Base-by-base conservation (phyloP, 2,888 invertebrate genomes). In the Conchocele bisecta region DNA sequence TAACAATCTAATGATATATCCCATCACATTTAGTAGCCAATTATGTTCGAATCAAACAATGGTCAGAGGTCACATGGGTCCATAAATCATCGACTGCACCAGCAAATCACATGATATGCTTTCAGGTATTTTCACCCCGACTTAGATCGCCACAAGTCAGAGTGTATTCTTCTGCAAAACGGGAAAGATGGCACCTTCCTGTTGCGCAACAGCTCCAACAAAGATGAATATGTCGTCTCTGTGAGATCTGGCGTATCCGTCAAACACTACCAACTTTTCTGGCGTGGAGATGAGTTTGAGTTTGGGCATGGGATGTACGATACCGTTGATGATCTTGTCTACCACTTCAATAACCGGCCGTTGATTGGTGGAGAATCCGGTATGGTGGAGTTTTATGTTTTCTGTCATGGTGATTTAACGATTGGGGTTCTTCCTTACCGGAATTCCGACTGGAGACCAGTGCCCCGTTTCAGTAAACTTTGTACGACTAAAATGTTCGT, bases 301-400 rank as follows among this genome's bases (percentile, higher is more conserved):
- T 90, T 90, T 82, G 90, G 90, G 20, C 88, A 89, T 79, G 89
- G 87, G n/a, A 81, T 74, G 26, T 90, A 89, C 67, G 66, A 71
- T 31, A 82, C 58, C 20, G 79, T 85, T 5, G 72, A 83, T 24
- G 88, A 88, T 35, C 79, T 90, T 44, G 76, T 86, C 7, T 81
- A 86, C 37, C 90, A 90, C 73, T 89, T 90, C 70, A 77, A 79
- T 35, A 89, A 87, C 67, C 85, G 88, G 53, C 89, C 90, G 9
- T 76, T 89, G 58, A 79, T 90, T 15, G 89, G 88, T 28, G 88
- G 87, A 24, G 89, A 89, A 37, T 89, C 89, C 68, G 89, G 89
- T 89, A 60, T 68, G 39, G 13, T 28, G n/a, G n/a, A n/a, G n/a
- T n/a, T n/a, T n/a, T n/a, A n/a, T 17, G 9, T 7, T 42, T 11